These are phyloP conservation scores for Sarcoramphus papa DNA, from an alignment of 2,797 vertebrate species.

Conservation along the genomic window DNA sequence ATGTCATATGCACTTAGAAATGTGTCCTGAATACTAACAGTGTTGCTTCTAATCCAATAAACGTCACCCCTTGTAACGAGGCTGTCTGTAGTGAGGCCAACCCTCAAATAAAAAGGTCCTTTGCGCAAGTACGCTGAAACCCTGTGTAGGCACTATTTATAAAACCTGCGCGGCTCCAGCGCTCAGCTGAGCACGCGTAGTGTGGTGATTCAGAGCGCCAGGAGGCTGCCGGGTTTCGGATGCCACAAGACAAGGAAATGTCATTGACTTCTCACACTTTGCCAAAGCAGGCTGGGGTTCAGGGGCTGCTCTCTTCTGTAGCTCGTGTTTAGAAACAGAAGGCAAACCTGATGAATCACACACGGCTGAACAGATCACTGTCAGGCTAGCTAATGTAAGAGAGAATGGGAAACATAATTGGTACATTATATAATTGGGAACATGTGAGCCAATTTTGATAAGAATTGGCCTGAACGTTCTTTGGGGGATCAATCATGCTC, in stretches of 20 bases:
- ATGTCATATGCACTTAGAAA: conserved; percentile 55
- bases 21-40: conserved; percentile 30
- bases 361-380: background rate
- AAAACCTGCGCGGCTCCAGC: background rate
- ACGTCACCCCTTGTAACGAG: background rate
- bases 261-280: background rate
- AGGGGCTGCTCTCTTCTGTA: background rate
- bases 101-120: conserved; percentile 6
- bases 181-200: background rate
- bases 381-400: background rate
- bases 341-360: background rate
- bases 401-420: background rate
- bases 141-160: background rate
- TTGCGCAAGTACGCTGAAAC: background rate
- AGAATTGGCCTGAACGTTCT: background rate
- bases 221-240: background rate
- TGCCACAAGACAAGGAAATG: background rate
- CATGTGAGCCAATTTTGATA: background rate
- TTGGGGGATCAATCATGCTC: background rate
- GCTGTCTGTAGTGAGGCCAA: background rate
- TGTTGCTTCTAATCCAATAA: conserved; percentile 29
- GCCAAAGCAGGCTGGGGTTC: background rate
- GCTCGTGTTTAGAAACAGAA: background rate
- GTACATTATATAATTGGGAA: background rate
- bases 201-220: background rate